These are phyloP conservation scores for Atopsyche davidsoni DNA, from an alignment of 1,140 invertebrate genomes.

Conservation along the genomic window DNA sequence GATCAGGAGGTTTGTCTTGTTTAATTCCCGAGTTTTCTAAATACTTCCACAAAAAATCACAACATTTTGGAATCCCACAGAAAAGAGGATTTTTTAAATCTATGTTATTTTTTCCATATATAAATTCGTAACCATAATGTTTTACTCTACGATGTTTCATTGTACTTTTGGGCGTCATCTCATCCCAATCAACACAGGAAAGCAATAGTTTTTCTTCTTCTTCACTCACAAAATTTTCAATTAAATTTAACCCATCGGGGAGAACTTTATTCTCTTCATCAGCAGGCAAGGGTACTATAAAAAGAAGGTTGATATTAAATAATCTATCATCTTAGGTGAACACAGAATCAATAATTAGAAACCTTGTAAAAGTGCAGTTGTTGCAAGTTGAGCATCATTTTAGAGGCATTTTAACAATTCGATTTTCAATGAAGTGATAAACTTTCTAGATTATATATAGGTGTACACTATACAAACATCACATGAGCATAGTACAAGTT, in stretches of 20 bases:
- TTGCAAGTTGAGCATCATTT: no score
- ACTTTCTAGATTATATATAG: not conserved
- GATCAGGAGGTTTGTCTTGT: slow-evolving; percentile 63
- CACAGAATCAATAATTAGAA: no score
- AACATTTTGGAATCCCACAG: slow-evolving; percentile 64
- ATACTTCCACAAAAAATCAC: slow-evolving; percentile 59
- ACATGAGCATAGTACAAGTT: no score
- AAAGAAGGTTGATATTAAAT: no score
- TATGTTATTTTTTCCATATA: slow-evolving; percentile 85
- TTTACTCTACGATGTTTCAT: slow-evolving; percentile 84
- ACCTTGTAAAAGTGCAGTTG: no score
- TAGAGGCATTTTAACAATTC: no score
- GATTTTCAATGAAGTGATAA: slow-evolving; percentile 28
- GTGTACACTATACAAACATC: not conserved
- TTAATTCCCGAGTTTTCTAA: slow-evolving; percentile 49
- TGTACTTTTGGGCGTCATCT: slow-evolving; percentile 38
- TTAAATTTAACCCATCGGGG: slow-evolving; percentile 68
- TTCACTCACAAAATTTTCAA: slow-evolving; percentile 67
- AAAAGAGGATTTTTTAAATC: slow-evolving; percentile 62
- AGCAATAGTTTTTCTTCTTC: slow-evolving; percentile 67
- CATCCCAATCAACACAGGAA: slow-evolving; percentile 54
- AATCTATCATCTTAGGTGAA: no score
- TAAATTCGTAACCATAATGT: slow-evolving; percentile 93
- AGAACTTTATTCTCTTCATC: slow-evolving; percentile 30
- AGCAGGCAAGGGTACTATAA: no score